Conservation (phyloP, 2,797 vertebrate species). For the Thamnophis elegans region DNA sequence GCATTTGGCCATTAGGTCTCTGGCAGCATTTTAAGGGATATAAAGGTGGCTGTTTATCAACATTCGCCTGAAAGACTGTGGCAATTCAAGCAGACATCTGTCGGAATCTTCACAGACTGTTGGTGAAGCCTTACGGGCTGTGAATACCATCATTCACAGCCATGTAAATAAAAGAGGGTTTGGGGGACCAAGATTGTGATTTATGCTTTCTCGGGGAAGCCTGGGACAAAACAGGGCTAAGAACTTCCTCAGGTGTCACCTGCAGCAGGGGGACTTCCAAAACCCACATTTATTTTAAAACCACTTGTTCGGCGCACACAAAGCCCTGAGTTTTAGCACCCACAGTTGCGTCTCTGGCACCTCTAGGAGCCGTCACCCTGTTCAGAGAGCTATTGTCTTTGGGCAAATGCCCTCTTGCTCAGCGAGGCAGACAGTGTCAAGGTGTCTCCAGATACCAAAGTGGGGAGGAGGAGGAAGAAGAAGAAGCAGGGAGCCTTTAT, state of each 20-base stretch:
- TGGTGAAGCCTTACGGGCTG: too few species aligned
- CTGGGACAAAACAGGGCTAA: neutral
- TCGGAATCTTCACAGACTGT: too few species aligned
- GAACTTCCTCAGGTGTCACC: neutral
- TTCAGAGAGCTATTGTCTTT: neutral
- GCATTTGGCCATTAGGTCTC: too few species aligned
- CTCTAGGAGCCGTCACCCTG: neutral
- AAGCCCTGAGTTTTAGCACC: neutral
- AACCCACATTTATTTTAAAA: neutral
- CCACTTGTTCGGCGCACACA: neutral
- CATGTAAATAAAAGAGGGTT: too few species aligned
- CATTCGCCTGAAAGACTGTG: too few species aligned
- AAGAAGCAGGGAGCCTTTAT: neutral
- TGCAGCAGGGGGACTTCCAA: neutral
- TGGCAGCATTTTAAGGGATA: too few species aligned
- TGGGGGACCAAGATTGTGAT: too few species aligned
- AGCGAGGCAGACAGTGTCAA: neutral
- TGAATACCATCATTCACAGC: too few species aligned
- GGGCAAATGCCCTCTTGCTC: neutral
- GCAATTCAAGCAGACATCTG: too few species aligned
- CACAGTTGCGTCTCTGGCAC: neutral
- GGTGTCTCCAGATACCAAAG: neutral
- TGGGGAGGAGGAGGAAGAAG: neutral
- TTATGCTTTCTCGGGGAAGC: too few species aligned
- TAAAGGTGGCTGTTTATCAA: too few species aligned